Evolutionary conservation across 1,140 invertebrate species (phyloP), one percentile per base, ranked within the genome.

Genomic region (Hypsibius dujardini): DNA sequence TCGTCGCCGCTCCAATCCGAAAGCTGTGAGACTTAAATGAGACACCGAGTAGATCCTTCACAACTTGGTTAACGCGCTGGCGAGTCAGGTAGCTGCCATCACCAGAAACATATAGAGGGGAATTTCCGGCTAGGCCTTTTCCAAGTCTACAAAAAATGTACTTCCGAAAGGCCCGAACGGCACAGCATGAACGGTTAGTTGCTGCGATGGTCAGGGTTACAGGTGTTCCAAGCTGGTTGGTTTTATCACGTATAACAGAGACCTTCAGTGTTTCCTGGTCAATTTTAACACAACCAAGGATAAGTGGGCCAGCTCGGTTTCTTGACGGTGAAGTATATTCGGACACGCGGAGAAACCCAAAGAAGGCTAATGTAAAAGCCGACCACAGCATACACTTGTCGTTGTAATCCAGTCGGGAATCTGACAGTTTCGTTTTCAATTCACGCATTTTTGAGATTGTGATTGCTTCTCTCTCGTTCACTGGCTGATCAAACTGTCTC

Each of bases 81-180:
- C 50, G 50, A n/a, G 50, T 56, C 7, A 56, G 50, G n/a, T n/a
- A 56, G n/a, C n/a, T n/a, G n/a, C 50, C 50, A n/a, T 56, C n/a
- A 56, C 7, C 50, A 56, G n/a, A 56, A 56, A 56, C 50, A n/a
- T 56, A 56, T 12, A 7, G n/a, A 12, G 50, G 7, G 7, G n/a
- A 56, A 12, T 7, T 56, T 12, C 7, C 50, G n/a, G 50, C 7
- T 56, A 56, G 50, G 28, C 28, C 28, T 28, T 28, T 28, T n/a
- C 50, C 7, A 56, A 56, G 50, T 12, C 50, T 7, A n/a, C 7
- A 56, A 7, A 56, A n/a, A 7, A 56, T 12, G 50, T 12, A 56
- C n/a, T 56, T 56, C 7, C 7, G n/a, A n/a, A 56, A 56, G 7
- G 50, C 50, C 50, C 50, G 50, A 7, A 56, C n/a, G 7, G 50